phyloP scores from a whole-genome alignment of 2,113 vertebrate genomes.

The Herpetotheres cachinnans region DNA sequence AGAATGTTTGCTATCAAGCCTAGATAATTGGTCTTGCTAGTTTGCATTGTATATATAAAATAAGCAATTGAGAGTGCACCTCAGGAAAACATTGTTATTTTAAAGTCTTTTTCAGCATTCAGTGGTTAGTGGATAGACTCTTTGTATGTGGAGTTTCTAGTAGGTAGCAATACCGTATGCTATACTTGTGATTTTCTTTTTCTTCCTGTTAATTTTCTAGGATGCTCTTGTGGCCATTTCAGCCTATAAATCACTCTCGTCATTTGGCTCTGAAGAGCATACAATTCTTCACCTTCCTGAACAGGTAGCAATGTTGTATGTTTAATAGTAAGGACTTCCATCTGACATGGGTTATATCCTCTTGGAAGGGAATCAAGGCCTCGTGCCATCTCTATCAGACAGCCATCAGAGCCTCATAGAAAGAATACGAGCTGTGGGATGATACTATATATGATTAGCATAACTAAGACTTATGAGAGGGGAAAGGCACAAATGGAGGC shows the following conservation, averaged over 20 bases:
- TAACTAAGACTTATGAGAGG: neutral
- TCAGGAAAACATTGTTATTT: neutral
- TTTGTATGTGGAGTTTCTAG: neutral
- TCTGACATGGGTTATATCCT: neutral
- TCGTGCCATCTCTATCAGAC: neutral
- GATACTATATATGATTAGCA: neutral
- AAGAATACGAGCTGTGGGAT: neutral
- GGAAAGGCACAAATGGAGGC: neutral
- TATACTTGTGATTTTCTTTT: neutral
- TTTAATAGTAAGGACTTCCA: neutral
- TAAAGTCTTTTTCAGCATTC: neutral
- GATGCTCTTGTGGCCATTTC: conserved; percentile 80
- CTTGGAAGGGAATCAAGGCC: neutral
- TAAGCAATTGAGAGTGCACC: neutral
- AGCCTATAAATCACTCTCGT: conserved; percentile 88
- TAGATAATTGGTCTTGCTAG: neutral
- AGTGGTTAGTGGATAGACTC: neutral
- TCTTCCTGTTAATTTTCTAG: conserved; percentile 61
- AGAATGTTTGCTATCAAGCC: neutral
- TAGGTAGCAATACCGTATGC: neutral
- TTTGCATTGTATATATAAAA: neutral
- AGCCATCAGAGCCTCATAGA: neutral
- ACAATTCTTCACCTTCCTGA: conserved; percentile 86
- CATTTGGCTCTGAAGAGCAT: conserved; percentile 80
- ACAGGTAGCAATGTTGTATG: conserved; percentile 68